Evolutionary conservation across 2,113 vertebrate genomes (phyloP).

Genomic region (Antigone vipio): DNA sequence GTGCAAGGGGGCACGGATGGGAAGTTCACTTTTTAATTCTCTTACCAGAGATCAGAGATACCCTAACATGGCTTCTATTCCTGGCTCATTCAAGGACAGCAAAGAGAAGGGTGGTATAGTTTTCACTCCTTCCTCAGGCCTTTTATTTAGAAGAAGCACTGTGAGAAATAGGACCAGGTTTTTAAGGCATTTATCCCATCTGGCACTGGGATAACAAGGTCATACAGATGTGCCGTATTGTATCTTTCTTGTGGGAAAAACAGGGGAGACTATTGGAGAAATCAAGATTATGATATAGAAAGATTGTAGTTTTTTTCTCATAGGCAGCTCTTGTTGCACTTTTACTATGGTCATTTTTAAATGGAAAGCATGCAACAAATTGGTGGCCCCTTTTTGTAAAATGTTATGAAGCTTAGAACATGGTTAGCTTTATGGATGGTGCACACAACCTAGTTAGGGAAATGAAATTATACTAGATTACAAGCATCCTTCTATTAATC

Average conservation of each 20-base stretch:
- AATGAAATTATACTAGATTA: background rate
- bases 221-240: rapidly evolving
- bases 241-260: background rate
- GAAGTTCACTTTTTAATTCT: background rate
- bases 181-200: background rate
- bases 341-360: background rate
- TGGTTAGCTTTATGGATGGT: background rate
- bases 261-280: background rate
- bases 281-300: background rate
- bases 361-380: background rate
- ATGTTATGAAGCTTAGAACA: background rate
- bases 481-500: background rate
- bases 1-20: background rate
- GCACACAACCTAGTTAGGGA: background rate
- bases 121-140: background rate
- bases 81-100: background rate
- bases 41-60: background rate
- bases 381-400: background rate
- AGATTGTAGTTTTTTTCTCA: background rate
- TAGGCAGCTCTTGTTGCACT: background rate
- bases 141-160: background rate
- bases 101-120: background rate
- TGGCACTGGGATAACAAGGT: background rate
- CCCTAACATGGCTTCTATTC: background rate
- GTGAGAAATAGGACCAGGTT: background rate